These are phyloP conservation scores for Wasmannia auropunctata DNA, from an alignment of 1,140 invertebrate species.

Conservation along the genomic window DNA sequence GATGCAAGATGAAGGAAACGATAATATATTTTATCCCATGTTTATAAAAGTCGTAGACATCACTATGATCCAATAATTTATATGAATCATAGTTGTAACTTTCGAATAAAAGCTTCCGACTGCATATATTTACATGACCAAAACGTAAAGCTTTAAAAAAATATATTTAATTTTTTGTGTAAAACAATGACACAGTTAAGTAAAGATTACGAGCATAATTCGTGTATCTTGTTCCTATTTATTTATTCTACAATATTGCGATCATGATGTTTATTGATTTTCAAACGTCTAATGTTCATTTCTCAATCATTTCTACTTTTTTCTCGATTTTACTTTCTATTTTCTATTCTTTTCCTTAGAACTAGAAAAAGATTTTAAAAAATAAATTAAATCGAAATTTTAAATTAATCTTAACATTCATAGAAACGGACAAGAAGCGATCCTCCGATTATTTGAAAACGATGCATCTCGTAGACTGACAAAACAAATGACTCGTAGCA, in stretches of 20 bases:
- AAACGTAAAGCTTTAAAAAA: conserved; percentile 54
- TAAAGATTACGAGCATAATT: conserved; percentile 62
- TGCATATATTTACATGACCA: conserved; percentile 58
- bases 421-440: background rate
- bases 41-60: conserved; percentile 57
- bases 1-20: conserved; percentile 22
- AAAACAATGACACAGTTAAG: conserved; percentile 48
- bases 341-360: no score
- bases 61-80: conserved; percentile 66
- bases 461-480: background rate
- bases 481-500: conserved; percentile 4
- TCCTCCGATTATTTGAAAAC: background rate
- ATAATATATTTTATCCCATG: conserved; percentile 62
- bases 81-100: conserved; percentile 60
- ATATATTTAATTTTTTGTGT: conserved; percentile 63
- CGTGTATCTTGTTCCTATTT: background rate
- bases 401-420: background rate
- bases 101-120: conserved; percentile 52
- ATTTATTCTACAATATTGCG: conserved; percentile 2
- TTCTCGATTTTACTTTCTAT: no score
- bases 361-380: background rate
- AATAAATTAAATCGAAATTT: background rate
- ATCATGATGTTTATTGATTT: background rate
- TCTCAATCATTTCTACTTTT: no score
- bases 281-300: background rate